These are phyloP conservation scores for Chrysogorgia sp. DNA, from an alignment of 92 coral and sea anemone genomes.

Conservation along the genomic window DNA sequence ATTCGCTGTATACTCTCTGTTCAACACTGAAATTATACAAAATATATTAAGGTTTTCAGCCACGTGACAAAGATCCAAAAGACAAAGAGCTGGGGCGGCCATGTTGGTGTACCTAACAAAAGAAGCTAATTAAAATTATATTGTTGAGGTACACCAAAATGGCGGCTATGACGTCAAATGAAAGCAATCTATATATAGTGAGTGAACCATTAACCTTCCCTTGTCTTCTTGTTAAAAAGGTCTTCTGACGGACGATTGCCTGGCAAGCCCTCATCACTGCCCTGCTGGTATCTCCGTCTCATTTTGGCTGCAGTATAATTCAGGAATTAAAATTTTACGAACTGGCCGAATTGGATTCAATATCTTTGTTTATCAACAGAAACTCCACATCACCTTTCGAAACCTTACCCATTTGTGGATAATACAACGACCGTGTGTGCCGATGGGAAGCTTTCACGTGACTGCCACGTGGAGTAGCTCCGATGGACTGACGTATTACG, in stretches of 20 bases:
- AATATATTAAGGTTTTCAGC: too few relatives aligned
- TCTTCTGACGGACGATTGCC: neutral
- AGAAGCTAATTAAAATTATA: too few relatives aligned
- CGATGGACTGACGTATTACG: conserved; percentile 26
- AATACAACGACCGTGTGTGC: conserved; percentile 18
- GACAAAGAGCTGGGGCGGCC: too few relatives aligned
- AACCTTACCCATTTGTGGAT: conserved; percentile 3
- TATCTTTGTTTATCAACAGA: conserved; percentile 1
- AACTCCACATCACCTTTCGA: conserved; percentile 16
- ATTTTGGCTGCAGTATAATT: conserved; percentile 31
- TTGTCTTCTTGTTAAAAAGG: neutral
- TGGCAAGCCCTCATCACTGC: conserved; percentile 2
- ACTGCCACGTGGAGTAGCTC: conserved; percentile 36
- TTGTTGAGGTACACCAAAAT: too few relatives aligned
- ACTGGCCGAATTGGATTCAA: conserved; percentile 29
- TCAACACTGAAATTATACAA: too few relatives aligned
- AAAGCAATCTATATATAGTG: too few relatives aligned
- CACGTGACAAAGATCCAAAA: too few relatives aligned
- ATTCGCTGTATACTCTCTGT: too few relatives aligned
- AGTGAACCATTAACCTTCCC: neutral
- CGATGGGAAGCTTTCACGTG: conserved; percentile 39
- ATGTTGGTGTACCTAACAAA: too few relatives aligned
- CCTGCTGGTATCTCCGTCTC: conserved; percentile 17
- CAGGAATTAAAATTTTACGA: conserved; percentile 11
- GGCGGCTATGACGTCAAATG: too few relatives aligned